A percentile compares a stretch with the other conserved stretches of the same genome.
These are phyloP conservation scores for Drosophila picticornis DNA, from an alignment of 2,888 invertebrate species.

Conservation along the genomic window DNA sequence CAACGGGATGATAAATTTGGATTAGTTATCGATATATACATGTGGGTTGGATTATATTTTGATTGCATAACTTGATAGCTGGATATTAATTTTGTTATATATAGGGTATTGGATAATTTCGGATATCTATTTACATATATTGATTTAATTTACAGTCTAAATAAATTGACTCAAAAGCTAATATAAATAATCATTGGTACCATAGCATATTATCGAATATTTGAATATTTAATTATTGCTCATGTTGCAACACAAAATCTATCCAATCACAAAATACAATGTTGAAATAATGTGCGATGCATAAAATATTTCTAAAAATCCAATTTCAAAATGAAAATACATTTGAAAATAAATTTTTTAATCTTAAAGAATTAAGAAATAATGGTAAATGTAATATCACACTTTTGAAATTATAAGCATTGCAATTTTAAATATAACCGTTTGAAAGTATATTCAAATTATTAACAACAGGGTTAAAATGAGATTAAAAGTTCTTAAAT, in stretches of 20 bases:
- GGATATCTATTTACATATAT: neutral
- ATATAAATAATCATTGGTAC: neutral
- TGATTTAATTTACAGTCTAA: neutral
- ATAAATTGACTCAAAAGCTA: neutral
- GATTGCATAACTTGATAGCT: neutral
- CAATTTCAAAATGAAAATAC: neutral
- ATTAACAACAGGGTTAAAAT: neutral
- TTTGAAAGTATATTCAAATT: neutral
- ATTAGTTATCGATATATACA: neutral
- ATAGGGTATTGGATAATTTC: slow-evolving; percentile 11
- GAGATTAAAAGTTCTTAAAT: neutral
- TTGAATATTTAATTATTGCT: neutral
- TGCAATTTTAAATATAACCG: neutral
- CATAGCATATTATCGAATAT: neutral
- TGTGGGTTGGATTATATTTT: slow-evolving; percentile 1
- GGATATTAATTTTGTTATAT: neutral
- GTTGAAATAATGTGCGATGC: neutral
- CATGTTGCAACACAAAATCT: neutral
- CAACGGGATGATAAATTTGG: neutral
- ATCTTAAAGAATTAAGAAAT: neutral
- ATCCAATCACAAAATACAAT: neutral
- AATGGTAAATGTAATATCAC: neutral
- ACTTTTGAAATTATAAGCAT: neutral
- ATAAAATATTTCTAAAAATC: neutral
- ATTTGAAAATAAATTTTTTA: too few species aligned